A percentile compares a stretch with the other conserved stretches of the same genome.
Conservation (phyloP, 1,140 invertebrate genomes). For the Aphidius gifuensis region DNA sequence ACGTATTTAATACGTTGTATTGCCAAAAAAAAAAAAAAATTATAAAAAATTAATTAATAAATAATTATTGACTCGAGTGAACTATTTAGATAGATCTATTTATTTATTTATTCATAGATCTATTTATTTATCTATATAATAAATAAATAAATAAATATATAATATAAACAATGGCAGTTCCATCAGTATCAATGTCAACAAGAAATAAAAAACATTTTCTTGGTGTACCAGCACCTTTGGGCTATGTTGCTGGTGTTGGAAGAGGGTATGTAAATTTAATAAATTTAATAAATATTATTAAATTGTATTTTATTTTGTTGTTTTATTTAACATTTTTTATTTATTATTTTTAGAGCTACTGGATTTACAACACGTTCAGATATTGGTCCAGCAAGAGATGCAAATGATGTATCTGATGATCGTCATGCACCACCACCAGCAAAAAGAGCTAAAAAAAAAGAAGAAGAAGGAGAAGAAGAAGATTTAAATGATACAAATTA, state of each 20-base stretch:
- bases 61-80: too few relatives aligned
- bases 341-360: slow-evolving; percentile 77
- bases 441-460: slow-evolving; percentile 88
- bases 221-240: slow-evolving; percentile 88
- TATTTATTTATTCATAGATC: too few relatives aligned
- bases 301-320: too few relatives aligned
- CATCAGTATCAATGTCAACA: slow-evolving; percentile 72
- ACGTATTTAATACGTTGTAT: too few relatives aligned
- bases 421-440: slow-evolving; percentile 85
- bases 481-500: slow-evolving; percentile 99
- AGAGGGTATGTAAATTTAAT: slow-evolving; percentile 75
- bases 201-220: slow-evolving; percentile 88
- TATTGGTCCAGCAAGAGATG: slow-evolving; percentile 98
- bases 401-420: slow-evolving; percentile 96
- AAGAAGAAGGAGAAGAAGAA: slow-evolving; percentile 96
- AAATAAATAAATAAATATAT: too few relatives aligned
- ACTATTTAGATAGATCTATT: too few relatives aligned
- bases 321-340: slow-evolving; percentile 26
- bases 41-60: too few relatives aligned
- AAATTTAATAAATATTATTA: slow-evolving; percentile 12
- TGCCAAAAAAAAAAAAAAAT: too few relatives aligned
- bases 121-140: too few relatives aligned
- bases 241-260: slow-evolving; percentile 95
- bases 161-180: slow-evolving; percentile 61
- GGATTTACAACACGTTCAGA: slow-evolving; percentile 99